These are phyloP conservation scores for Xyrauchen texanus DNA, from an alignment of 2,113 vertebrate genomes.

Conservation along the genomic window DNA sequence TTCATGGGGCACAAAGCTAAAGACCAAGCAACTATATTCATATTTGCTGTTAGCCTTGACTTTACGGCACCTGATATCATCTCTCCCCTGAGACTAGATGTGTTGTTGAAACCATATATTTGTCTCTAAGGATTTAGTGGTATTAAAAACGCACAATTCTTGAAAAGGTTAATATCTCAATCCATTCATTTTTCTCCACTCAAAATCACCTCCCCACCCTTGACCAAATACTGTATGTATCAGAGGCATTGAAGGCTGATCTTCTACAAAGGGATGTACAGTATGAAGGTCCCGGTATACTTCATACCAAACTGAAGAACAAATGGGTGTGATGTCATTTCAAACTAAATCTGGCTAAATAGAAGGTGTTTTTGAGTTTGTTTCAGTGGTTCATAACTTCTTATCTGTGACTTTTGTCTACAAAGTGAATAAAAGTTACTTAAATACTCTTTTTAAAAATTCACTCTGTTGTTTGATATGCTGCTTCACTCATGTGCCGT, in stretches of 20 bases:
- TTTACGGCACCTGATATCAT: slow-evolving; percentile 20
- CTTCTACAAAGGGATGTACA: background rate
- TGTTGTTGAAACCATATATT: background rate
- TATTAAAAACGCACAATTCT: background rate
- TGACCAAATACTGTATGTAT: background rate
- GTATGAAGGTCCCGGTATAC: too few relatives aligned
- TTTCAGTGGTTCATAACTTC: too few relatives aligned
- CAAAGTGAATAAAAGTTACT: too few relatives aligned
- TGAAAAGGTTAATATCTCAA: background rate
- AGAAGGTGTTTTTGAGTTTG: too few relatives aligned
- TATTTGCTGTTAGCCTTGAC: slow-evolving; percentile 27
- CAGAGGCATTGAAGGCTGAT: slow-evolving; percentile 1
- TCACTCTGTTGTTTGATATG: too few relatives aligned
- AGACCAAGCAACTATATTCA: slow-evolving; percentile 38
- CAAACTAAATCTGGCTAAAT: too few relatives aligned
- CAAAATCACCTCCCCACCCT: background rate
- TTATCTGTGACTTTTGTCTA: too few relatives aligned
- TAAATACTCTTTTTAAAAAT: too few relatives aligned
- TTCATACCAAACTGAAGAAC: background rate
- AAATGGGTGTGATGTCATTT: slow-evolving; percentile 4
- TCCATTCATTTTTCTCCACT: background rate
- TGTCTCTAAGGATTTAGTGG: background rate
- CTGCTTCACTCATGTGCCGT: too few relatives aligned
- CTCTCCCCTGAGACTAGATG: slow-evolving; percentile 4
- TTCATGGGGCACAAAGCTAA: background rate